Percentiles rank a stretch among this genome's conserved stretches.
phyloP scores from a whole-genome alignment of 2,797 vertebrate species.

The Geotrypetes seraphini region DNA sequence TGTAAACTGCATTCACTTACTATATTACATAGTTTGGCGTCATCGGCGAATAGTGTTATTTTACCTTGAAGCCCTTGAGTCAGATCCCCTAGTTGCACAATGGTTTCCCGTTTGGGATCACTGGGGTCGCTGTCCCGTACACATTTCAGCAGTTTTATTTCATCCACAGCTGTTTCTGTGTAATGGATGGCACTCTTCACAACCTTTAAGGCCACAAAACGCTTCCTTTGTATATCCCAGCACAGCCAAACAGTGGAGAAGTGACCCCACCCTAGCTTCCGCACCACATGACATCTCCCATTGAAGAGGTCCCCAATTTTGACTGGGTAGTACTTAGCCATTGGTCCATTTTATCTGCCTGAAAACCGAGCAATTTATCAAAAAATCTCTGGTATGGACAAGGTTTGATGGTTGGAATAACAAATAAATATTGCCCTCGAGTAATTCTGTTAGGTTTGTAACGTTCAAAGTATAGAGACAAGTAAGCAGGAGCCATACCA shows the following conservation, averaged over 20 bases:
- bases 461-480: too few relatives aligned
- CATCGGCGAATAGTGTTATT: too few relatives aligned
- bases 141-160: slow-evolving; percentile 86
- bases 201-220: slow-evolving; percentile 86
- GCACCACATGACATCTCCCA: slow-evolving; percentile 81
- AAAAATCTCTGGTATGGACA: too few relatives aligned
- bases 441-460: too few relatives aligned
- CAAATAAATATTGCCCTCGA: too few relatives aligned
- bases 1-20: too few relatives aligned
- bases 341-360: too few relatives aligned
- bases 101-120: slow-evolving; percentile 72
- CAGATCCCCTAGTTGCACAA: slow-evolving; percentile 85
- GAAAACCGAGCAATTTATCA: too few relatives aligned
- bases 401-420: too few relatives aligned
- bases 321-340: slow-evolving; percentile 88
- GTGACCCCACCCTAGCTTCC: slow-evolving; percentile 88
- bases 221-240: slow-evolving; percentile 86
- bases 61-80: too few relatives aligned
- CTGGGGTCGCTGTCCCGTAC: slow-evolving; percentile 84
- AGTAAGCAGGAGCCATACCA: too few relatives aligned
- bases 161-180: slow-evolving; percentile 84
- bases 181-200: slow-evolving; percentile 87
- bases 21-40: too few relatives aligned
- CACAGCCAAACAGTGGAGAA: slow-evolving; percentile 92
- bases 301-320: slow-evolving; percentile 83